phyloP scores from a whole-genome alignment of 2,888 invertebrate species.

The Lepidochrysops patricia region DNA sequence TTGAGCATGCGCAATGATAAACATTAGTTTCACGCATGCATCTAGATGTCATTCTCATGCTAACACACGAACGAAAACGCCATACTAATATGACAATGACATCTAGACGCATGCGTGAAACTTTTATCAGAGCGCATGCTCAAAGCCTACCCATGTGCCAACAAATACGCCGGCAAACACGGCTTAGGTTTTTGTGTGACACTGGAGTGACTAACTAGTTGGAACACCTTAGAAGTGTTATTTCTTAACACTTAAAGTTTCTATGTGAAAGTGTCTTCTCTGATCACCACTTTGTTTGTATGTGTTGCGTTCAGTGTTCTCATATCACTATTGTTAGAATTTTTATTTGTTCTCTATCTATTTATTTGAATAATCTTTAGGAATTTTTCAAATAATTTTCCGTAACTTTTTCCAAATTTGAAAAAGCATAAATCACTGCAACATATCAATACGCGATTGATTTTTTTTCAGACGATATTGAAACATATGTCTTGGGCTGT shows the following conservation, averaged over 20 bases:
- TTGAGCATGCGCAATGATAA: no score
- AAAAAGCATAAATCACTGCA: not conserved
- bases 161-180: no score
- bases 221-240: not conserved
- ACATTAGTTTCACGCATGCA: no score
- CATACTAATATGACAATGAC: no score
- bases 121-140: no score
- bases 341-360: not conserved
- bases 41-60: no score
- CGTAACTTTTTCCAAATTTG: not conserved
- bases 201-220: not conserved
- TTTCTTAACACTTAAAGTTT: no score
- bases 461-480: constrained; percentile 30
- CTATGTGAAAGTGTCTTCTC: not conserved
- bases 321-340: not conserved
- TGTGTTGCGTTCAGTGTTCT: not conserved
- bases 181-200: no score
- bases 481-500: constrained; percentile 29
- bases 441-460: constrained; percentile 16
- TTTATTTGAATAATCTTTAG: not conserved
- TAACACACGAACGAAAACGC: no score
- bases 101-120: no score
- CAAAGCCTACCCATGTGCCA: no score
- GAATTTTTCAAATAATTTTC: not conserved
- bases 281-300: not conserved